Evolutionary conservation across 2,797 vertebrate species (phyloP).

Genomic region (Philypnodon macrostomus): DNA sequence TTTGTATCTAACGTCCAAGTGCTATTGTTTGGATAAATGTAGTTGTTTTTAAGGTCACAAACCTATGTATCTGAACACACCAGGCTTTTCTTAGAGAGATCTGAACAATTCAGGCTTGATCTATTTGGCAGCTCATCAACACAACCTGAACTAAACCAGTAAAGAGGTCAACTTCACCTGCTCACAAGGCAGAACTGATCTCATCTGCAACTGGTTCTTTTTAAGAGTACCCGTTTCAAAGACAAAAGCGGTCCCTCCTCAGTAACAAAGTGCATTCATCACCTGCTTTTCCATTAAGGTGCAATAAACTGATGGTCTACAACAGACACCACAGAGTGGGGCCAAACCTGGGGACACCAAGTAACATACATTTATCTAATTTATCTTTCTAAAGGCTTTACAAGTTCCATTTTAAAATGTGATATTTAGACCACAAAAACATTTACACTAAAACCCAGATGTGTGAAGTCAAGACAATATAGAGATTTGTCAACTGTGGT

Average conservation of each 20-base stretch:
- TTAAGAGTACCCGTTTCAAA: constrained; percentile 80
- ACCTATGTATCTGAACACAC: constrained; percentile 34
- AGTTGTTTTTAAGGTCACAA: constrained; percentile 47
- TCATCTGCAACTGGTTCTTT: constrained; percentile 66
- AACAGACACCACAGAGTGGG: constrained; percentile 29
- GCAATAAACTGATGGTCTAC: constrained; percentile 64
- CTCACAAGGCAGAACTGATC: constrained; percentile 44
- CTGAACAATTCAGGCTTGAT: constrained; percentile 34
- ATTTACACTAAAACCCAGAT: no score
- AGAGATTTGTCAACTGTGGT: constrained; percentile 29
- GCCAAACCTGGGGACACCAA: neutral
- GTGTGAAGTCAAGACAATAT: constrained; percentile 30
- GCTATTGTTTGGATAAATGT: constrained; percentile 70
- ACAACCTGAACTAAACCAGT: constrained; percentile 64
- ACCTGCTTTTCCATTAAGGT: constrained; percentile 72
- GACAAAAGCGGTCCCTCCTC: constrained; percentile 77
- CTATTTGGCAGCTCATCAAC: constrained; percentile 73
- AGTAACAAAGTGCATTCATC: constrained; percentile 80
- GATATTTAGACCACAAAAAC: constrained; percentile 21
- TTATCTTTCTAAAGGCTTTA: constrained; percentile 33
- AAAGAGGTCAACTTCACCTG: constrained; percentile 45
- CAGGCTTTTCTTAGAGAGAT: constrained; percentile 38
- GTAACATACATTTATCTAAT: constrained; percentile 14
- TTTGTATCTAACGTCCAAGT: constrained; percentile 75
- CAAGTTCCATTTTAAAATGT: constrained; percentile 25